phyloP scores from a whole-genome alignment of 2,113 vertebrate species.

The Silurus meridionalis region DNA sequence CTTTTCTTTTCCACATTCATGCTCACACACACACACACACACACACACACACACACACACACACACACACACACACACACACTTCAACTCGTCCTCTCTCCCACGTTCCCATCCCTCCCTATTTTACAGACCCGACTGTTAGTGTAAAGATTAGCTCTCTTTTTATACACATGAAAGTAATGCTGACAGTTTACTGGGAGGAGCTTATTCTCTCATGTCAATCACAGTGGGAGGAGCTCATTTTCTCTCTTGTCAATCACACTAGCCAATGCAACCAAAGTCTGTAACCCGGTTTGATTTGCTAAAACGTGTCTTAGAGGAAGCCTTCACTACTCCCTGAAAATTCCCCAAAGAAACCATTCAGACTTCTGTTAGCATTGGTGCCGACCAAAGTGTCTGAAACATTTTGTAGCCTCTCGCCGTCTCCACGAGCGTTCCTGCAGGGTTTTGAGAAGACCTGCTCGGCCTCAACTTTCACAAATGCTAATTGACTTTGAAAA shows the following conservation, averaged over 20 bases:
- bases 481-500: not conserved
- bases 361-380: not conserved
- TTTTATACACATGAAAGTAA: not conserved
- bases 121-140: not conserved
- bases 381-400: not conserved
- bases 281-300: not conserved
- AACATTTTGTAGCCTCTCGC: not conserved
- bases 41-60: not conserved
- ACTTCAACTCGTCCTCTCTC: not conserved
- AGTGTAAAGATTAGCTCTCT: not conserved
- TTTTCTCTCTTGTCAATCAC: not conserved
- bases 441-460: not conserved
- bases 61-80: not conserved
- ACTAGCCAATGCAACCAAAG: not conserved
- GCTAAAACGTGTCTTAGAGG: not conserved
- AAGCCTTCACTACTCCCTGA: not conserved
- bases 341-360: not conserved
- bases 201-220: not conserved
- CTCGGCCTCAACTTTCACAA: not conserved
- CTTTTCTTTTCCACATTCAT: conserved; percentile 2
- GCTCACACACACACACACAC: not conserved
- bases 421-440: not conserved
- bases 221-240: not conserved
- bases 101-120: not conserved
- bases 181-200: not conserved